Base-by-base conservation (phyloP, 1,140 invertebrate species). In the Camponotus floridanus region DNA sequence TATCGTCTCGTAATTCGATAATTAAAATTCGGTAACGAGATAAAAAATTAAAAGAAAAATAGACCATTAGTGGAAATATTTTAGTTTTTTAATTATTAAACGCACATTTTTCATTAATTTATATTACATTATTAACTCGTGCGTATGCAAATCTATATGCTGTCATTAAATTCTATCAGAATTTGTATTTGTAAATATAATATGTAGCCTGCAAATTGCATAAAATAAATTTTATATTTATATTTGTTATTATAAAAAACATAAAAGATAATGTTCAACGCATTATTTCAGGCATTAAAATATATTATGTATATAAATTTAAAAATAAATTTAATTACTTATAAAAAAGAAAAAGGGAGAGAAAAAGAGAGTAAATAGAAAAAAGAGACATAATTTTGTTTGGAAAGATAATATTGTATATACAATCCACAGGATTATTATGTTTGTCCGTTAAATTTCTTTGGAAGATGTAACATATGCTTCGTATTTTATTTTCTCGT, bases 401-500 rank as follows among this genome's bases (percentile, higher is more conserved):
- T 74, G 39, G 11, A 36, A 83, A 45, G 8, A 48, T 74, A 74
- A 83, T 31, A 83, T 51, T 74, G 55, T 61, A 61, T 21, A 11
- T 15, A 61, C 51, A 48, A 73, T 83, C 55, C 42, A 42, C 74
- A 21, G 39, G 57, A 83, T 83, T 83, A 83, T 83, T 74, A 73
- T 74, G 61, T 85, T 88, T 88, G 83, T 73, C 45, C 57, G 18
- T 45, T 86, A 45, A 86, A 89, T 89, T 89, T 86, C 74, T 80
- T 81, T 73, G 31, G 51, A 88, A 67, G 36, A 84, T 61, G 51
- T 36, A 70, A 33, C 88, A 89, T 89, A 89, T 86, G 88, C 76
- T 62, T 61, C 79, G 31, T 83, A 61, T 55, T 45, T 57, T 74
- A 70, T 45, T 80, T 76, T 76, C 39, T 80, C 88, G n/a, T 84